phyloP scores from a whole-genome alignment of 2,888 invertebrate genomes.

The Acleris laterana region DNA sequence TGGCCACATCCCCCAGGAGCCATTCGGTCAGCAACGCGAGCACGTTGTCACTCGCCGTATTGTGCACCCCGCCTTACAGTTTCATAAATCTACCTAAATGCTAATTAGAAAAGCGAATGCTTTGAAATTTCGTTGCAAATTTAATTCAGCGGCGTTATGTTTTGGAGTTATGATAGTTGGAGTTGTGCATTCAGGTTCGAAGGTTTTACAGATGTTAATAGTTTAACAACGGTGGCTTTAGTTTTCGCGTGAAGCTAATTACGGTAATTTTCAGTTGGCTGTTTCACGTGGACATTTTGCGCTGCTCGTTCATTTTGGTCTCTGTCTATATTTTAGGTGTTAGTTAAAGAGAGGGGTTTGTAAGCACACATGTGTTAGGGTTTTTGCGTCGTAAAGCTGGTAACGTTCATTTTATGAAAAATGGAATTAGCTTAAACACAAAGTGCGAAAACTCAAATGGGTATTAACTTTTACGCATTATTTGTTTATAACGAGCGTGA shows the following conservation, averaged over 20 bases:
- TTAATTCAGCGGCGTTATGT: conserved; percentile 41
- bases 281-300: neutral
- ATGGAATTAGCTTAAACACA: too few species aligned
- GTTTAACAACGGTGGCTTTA: conserved; percentile 19
- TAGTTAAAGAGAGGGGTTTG: too few species aligned
- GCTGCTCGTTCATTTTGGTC: neutral
- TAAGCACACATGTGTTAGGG: too few species aligned
- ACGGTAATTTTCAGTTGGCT: conserved; percentile 1
- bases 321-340: neutral
- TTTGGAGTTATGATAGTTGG: conserved; percentile 34
- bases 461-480: too few species aligned
- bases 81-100: conserved; percentile 50
- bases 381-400: too few species aligned
- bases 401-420: too few species aligned
- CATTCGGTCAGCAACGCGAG: conserved; percentile 44
- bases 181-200: conserved; percentile 21
- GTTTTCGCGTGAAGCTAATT: conserved; percentile 10
- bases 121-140: conserved; percentile 42
- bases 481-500: too few species aligned
- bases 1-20: conserved; percentile 44
- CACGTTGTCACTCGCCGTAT: conserved; percentile 39
- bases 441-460: too few species aligned
- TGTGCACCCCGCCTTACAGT: conserved; percentile 47
- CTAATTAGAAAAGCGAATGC: conserved; percentile 50
- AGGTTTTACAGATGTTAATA: conserved; percentile 31